Base-by-base conservation (phyloP, 1,140 invertebrate genomes). In the Pararge aegeria region DNA sequence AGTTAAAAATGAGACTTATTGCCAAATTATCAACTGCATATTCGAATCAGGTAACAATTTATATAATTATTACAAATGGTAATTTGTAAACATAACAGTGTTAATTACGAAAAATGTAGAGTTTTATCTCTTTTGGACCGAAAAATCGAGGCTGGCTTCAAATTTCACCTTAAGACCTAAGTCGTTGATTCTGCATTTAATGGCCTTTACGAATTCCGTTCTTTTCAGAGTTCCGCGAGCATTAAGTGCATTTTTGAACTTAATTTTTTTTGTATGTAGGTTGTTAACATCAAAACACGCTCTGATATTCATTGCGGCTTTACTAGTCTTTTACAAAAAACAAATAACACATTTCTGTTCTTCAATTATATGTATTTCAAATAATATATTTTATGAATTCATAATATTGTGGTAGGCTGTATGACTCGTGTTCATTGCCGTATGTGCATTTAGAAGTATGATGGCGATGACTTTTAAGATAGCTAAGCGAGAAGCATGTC, bases 61-160 rank as follows among this genome's bases (percentile, higher is more conserved):
- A n/a, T n/a, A n/a, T n/a, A n/a, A n/a, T n/a, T n/a, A n/a, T n/a
- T n/a, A n/a, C n/a, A n/a, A n/a, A n/a, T n/a, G n/a, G n/a, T n/a
- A 40, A 40, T 40, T 5, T 37, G n/a, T 57, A 61, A n/a, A n/a
- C n/a, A 61, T 61, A 16, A 38, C 58, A 46, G 46, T 48, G 37
- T 21, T 65, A 61, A 67, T 64, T 57, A 54, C 16, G 12, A 56
- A 49, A 37, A 42, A 34, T 51, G 46, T 13, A 68, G 66, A 64
- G 64, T 19, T n/a, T n/a, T 64, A 68, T 64, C 66, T 42, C 20
- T 52, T 48, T 53, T 24, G 19, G 49, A 40, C 40, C 40, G 30
- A 56, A 48, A 46, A 52, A 52, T 56, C 48, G 63, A 60, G 52
- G 57, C 38, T 54, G 15, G 13, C 21, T 16, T 42, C 38, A 38